Evolutionary conservation across 37 sponge, comb jelly and placozoan species (phyloP), one percentile per base, ranked within the genome.

Genomic region (Tethya wilhelma): DNA sequence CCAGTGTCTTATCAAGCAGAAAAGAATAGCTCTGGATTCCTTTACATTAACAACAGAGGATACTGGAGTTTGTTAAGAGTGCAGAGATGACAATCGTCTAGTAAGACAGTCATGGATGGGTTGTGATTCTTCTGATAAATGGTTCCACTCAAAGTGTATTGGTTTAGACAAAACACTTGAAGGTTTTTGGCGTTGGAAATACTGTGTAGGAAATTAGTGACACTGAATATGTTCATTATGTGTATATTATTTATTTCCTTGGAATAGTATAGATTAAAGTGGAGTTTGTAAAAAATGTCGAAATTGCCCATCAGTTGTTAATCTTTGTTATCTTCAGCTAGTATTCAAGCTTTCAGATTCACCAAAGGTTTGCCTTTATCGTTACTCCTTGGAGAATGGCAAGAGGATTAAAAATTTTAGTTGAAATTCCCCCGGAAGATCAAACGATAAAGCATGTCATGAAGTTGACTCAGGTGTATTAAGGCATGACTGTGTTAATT

Each of bases 131-230:
- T 67, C 38, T 67, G 38, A 31, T 38, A 38, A 23, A 20, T 71
- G 28, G 73, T n/a, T 29, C 73, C 43, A 31, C 28, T 49, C n/a
- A n/a, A n/a, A n/a, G n/a, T n/a, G n/a, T n/a, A n/a, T n/a, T n/a
- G n/a, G n/a, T n/a, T n/a, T n/a, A n/a, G n/a, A n/a, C n/a, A n/a
- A n/a, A n/a, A 39, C 43, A 41, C 73, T 49, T 30, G 29, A 71
- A 71, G 49, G 73, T 44, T 49, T 46, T 39, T 71, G 73, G 73
- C 43, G 49, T 49, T 71, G 73, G 28, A 71, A 49, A 44, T 71
- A 42, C 43, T 71, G 73, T 63, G 9, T 32, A 23, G 5, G 30
- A 34, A 19, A 7, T 20, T 11, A 31, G 23, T 44, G 3, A 22
- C 49, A 44, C 28, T 39, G 28, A 49, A 29, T 11, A 32, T 44